A percentile compares a stretch with the other conserved stretches of the same genome.
phyloP scores from a whole-genome alignment of 2,113 vertebrate genomes.

The Gorsachius goisagi region DNA sequence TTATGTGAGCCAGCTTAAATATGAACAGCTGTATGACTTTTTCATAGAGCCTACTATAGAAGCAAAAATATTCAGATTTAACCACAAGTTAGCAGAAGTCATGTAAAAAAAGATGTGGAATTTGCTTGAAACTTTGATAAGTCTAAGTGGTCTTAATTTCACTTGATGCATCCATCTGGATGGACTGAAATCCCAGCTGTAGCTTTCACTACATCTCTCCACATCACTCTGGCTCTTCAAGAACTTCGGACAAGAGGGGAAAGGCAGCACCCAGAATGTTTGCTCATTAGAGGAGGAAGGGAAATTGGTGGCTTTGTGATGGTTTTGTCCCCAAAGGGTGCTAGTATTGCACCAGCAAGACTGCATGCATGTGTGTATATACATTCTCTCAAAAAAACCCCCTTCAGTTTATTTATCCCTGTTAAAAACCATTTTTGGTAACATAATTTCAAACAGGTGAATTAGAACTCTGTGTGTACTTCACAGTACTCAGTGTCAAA shows the following conservation, averaged over 20 bases:
- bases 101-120: neutral
- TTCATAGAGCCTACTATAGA: neutral
- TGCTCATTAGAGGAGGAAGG: neutral
- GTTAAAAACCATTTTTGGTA: neutral
- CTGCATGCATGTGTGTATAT: neutral
- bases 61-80: neutral
- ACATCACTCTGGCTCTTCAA: neutral
- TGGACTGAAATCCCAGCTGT: neutral
- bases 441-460: neutral
- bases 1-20: neutral
- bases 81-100: neutral
- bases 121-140: neutral
- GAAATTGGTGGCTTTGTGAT: neutral
- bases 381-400: neutral
- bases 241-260: neutral
- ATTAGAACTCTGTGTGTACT: neutral
- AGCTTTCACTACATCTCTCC: neutral
- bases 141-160: neutral
- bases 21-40: neutral
- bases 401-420: neutral
- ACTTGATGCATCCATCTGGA: neutral
- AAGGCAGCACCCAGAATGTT: neutral
- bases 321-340: neutral
- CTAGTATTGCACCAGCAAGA: fast-evolving
- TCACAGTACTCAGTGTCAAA: neutral